Evolutionary conservation across 1,140 invertebrate genomes (phyloP), one percentile per base, ranked within the genome.

Genomic region (Acromyrmex charruanus): DNA sequence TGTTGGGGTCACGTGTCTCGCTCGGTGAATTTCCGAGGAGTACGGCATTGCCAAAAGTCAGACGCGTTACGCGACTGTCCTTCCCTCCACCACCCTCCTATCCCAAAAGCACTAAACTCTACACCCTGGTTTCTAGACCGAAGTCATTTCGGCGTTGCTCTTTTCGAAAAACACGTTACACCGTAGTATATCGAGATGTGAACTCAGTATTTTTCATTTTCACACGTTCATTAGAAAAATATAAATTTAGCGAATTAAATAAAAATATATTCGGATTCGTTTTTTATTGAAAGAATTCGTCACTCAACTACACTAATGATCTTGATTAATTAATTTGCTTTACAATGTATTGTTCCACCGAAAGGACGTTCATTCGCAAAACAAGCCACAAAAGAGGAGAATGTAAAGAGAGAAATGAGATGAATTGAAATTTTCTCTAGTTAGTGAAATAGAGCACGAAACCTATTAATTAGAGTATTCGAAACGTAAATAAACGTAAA

Each of bases 1-100:
- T 85, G 89, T 88, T 72, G 74, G 66, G 68, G 87, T 87, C 92
- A 93, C 92, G 93, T 93, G 93, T 92, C 90, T 85, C 91, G 89
- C n/a, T 59, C 25, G 77, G 85, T 72, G 88, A 72, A 88, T 85
- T 88, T 89, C 92, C 92, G 89, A 87, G 85, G 61, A 86, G 79
- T 85, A 68, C 49, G 35, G 28, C 58, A 74, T 77, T 72, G 86
- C 65, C 80, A 68, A 90, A 92, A 92, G 91, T 92, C 91, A 91
- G 86, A 79, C 51, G 61, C 49, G 63, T 74, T 68, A 68, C 35
- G 39, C 53, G 65, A n/a, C 6, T 14, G 61, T 53, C 25, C 18
- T 74, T 66, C 71, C 66, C 63, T 58, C 28, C 59, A 31, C n/a
- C 35, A 10, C n/a, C 59, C 44, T 53, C 71, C 58, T 58, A 5